These are phyloP conservation scores for Liopterus haemorrhoidalis DNA, from an alignment of 2,888 invertebrate genomes.

Conservation along the genomic window DNA sequence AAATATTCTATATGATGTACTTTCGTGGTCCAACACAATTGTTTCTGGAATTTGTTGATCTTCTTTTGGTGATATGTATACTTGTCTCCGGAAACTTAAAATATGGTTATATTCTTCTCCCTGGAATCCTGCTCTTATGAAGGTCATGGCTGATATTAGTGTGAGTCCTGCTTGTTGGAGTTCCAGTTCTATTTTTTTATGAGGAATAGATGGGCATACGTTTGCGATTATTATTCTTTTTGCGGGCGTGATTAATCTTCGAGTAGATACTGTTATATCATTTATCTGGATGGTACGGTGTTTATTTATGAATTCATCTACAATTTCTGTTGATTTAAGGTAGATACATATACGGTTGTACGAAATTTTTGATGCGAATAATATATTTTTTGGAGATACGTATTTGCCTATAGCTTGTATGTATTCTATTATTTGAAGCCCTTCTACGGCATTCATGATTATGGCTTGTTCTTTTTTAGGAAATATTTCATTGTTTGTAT, in stretches of 20 bases:
- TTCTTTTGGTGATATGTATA: conserved; percentile 24
- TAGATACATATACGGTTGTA: conserved; percentile 9
- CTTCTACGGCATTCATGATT: conserved; percentile 5
- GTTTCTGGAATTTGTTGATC: conserved; percentile 20
- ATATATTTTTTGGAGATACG: conserved; percentile 4
- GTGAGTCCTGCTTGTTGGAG: conserved; percentile 21
- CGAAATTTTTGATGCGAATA: conserved; percentile 6
- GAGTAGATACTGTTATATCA: neutral
- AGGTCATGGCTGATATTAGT: conserved; percentile 24
- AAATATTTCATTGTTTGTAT: too few species aligned
- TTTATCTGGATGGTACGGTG: conserved; percentile 2
- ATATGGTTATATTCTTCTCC: conserved; percentile 24
- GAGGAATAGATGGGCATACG: conserved; percentile 28
- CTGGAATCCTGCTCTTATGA: conserved; percentile 23
- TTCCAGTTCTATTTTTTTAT: conserved; percentile 21
- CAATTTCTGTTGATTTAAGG: neutral
- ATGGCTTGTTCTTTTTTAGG: conserved; percentile 7
- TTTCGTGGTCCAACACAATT: conserved; percentile 15
- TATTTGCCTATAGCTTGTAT: conserved; percentile 2
- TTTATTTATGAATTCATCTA: conserved; percentile 4
- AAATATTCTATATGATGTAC: conserved; percentile 14
- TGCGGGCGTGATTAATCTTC: conserved; percentile 3
- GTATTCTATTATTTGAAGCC: conserved; percentile 8
- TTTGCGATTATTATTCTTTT: conserved; percentile 16
- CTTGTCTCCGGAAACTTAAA: conserved; percentile 27